Conservation (phyloP, 2,888 invertebrate species). For the Pristionchus japonicus region DNA sequence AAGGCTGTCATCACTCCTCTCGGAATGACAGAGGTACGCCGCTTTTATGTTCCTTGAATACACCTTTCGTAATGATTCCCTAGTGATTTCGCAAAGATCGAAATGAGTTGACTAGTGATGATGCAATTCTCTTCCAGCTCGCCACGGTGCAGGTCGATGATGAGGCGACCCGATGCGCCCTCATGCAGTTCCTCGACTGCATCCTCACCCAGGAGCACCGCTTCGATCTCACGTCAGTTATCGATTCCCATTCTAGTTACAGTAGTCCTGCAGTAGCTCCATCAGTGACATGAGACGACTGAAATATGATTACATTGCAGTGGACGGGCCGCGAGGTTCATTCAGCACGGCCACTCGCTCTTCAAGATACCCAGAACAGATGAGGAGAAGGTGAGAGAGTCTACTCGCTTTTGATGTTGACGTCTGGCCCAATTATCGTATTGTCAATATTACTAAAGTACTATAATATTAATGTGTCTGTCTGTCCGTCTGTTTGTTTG, state of each 20-base stretch:
- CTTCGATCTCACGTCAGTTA: not conserved
- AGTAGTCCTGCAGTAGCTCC: not conserved
- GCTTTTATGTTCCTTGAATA: no score
- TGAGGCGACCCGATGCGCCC: conserved; percentile 2
- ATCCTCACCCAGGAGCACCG: conserved; percentile 25
- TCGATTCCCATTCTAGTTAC: no score
- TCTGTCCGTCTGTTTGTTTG: no score
- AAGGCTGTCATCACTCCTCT: not conserved
- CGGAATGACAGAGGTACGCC: not conserved
- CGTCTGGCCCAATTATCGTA: no score
- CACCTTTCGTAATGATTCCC: not conserved
- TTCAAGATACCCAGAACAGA: not conserved
- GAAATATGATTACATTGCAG: not conserved
- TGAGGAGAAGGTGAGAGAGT: not conserved
- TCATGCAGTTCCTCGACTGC: conserved; percentile 23
- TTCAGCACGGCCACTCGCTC: not conserved
- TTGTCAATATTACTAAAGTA: no score
- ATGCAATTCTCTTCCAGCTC: not conserved
- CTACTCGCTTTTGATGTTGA: no score
- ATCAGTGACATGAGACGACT: not conserved
- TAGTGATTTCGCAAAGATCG: no score
- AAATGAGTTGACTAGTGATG: not conserved
- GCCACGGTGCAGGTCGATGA: not conserved
- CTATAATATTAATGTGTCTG: no score
- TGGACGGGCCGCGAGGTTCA: not conserved